Evolutionary conservation across 2,797 vertebrate species (phyloP).

Genomic region (Miichthys miiuy): DNA sequence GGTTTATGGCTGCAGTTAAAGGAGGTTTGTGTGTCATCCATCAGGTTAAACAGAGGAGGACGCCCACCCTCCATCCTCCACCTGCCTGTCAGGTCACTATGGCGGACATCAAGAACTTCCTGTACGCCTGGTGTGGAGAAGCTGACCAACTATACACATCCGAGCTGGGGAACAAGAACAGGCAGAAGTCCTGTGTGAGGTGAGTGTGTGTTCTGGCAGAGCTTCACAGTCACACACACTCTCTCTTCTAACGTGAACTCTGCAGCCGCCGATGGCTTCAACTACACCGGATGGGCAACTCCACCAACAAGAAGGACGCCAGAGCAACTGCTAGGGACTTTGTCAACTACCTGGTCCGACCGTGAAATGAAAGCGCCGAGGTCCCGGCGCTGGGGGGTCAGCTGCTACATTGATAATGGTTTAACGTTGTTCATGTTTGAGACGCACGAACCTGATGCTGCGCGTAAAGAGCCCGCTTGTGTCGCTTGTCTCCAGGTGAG

Average conservation of each 20-base stretch:
- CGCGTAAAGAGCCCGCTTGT: neutral
- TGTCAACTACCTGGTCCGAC: conserved; percentile 92
- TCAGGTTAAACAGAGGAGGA: conserved; percentile 37
- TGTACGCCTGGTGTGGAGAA: conserved; percentile 98
- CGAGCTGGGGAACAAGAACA: conserved; percentile 92
- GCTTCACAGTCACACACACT: no score
- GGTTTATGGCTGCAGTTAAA: no score
- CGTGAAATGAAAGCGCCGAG: conserved; percentile 91
- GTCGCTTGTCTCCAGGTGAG: conserved; percentile 70
- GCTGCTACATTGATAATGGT: conserved; percentile 20
- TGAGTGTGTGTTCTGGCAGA: conserved; percentile 58
- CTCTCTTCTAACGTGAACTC: rapidly evolving
- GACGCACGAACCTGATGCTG: no score
- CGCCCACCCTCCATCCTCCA: conserved; percentile 2
- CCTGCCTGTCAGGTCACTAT: conserved; percentile 70
- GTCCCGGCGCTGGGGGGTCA: conserved; percentile 90
- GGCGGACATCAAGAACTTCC: conserved; percentile 96
- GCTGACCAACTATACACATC: conserved; percentile 91
- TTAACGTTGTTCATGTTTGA: no score
- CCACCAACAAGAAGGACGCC: conserved; percentile 98
- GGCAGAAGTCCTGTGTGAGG: conserved; percentile 95
- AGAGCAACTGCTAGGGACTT: conserved; percentile 95
- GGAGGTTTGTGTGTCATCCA: neutral
- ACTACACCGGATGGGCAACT: conserved; percentile 95
- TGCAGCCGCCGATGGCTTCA: conserved; percentile 90